Conservation (phyloP, 2,888 invertebrate species). For the Cheilosia scutellata region DNA sequence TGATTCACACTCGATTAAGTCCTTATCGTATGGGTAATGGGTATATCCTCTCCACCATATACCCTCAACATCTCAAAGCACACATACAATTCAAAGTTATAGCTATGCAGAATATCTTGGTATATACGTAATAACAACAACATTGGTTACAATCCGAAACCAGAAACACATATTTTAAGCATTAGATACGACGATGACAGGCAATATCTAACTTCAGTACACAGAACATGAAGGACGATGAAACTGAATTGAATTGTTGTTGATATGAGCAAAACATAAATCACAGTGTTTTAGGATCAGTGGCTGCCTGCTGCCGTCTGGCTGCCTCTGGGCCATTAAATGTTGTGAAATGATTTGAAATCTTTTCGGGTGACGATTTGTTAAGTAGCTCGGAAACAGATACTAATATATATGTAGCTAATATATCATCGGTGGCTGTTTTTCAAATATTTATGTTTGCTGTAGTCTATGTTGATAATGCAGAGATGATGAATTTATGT, state of each 20-base stretch:
- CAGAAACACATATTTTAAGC: slow-evolving; percentile 64
- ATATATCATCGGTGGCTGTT: slow-evolving; percentile 57
- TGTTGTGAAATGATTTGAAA: slow-evolving; percentile 65
- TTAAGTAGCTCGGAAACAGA: slow-evolving; percentile 50
- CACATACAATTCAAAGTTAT: slow-evolving; percentile 35
- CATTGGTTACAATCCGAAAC: slow-evolving; percentile 60
- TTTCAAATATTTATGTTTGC: slow-evolving; percentile 40
- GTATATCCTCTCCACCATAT: slow-evolving; percentile 6
- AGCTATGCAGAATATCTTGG: slow-evolving; percentile 32
- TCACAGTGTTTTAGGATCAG: slow-evolving; percentile 57
- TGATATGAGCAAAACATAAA: slow-evolving; percentile 68
- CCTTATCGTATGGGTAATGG: slow-evolving; percentile 54
- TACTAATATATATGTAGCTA: background rate
- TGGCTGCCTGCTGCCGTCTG: background rate
- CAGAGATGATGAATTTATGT: background rate
- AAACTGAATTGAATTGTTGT: slow-evolving; percentile 69
- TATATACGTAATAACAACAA: slow-evolving; percentile 16
- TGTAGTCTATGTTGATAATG: slow-evolving; percentile 13
- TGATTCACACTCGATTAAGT: slow-evolving; percentile 75
- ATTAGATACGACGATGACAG: slow-evolving; percentile 67
- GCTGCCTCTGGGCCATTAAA: slow-evolving; percentile 54
- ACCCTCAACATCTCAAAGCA: slow-evolving; percentile 13
- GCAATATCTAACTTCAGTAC: slow-evolving; percentile 54
- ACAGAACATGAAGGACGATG: slow-evolving; percentile 22
- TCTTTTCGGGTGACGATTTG: slow-evolving; percentile 44